phyloP scores from a whole-genome alignment of 2,888 invertebrate species.

The Morpho deidamia region DNA sequence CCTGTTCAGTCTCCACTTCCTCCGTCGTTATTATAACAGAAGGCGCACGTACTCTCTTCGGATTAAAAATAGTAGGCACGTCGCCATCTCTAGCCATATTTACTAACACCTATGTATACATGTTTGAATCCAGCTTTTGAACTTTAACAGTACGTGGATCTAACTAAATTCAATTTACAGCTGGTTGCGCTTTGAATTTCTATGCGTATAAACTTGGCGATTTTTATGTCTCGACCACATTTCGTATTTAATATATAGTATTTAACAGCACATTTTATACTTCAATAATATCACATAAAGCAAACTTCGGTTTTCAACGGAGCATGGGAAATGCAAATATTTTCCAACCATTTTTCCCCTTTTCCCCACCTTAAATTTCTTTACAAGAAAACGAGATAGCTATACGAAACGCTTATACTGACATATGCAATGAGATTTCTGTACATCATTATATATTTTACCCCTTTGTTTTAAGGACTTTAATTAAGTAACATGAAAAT shows the following conservation, averaged over 20 bases:
- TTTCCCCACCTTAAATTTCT: slow-evolving; percentile 21
- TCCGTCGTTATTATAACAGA: slow-evolving; percentile 84
- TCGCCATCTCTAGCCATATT: slow-evolving; percentile 85
- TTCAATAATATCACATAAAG: slow-evolving; percentile 14
- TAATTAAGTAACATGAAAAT: no score
- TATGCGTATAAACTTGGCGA: slow-evolving; percentile 18
- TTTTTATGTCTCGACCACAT: slow-evolving; percentile 20
- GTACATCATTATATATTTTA: no score
- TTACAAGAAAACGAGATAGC: slow-evolving; percentile 6
- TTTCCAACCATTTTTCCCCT: slow-evolving; percentile 30
- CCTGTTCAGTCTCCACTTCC: slow-evolving; percentile 69
- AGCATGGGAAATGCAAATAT: slow-evolving; percentile 28
- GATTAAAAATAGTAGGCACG: slow-evolving; percentile 90
- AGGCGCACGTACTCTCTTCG: slow-evolving; percentile 82
- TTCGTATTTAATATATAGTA: slow-evolving; percentile 13
- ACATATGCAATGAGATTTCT: no score
- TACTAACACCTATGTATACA: slow-evolving; percentile 30
- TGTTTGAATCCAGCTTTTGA: slow-evolving; percentile 26
- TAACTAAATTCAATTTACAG: slow-evolving; percentile 29
- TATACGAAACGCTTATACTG: background rate
- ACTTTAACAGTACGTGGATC: slow-evolving; percentile 7
- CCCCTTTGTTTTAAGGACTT: no score
- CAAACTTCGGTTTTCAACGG: slow-evolving; percentile 19
- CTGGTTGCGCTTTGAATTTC: slow-evolving; percentile 10
- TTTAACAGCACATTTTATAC: slow-evolving; percentile 12